Evolutionary conservation across 2,113 vertebrate genomes (phyloP).

Genomic region (Isurus oxyrinchus): DNA sequence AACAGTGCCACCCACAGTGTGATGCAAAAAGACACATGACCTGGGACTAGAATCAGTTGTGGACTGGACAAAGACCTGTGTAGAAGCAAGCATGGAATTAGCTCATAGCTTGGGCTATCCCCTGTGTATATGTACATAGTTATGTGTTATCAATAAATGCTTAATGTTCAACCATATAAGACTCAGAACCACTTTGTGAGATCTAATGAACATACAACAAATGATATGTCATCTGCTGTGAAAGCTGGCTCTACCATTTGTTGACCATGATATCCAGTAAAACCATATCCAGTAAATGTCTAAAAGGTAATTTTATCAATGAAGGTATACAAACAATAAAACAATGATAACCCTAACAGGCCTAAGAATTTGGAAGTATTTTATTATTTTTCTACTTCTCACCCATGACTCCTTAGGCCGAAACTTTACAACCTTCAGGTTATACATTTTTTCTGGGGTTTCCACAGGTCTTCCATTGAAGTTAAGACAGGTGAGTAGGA

Average conservation of each 20-base stretch:
- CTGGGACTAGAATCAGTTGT: too few species aligned
- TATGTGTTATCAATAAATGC: too few species aligned
- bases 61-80: too few species aligned
- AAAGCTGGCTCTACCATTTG: background rate
- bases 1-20: too few species aligned
- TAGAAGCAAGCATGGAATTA: too few species aligned
- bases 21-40: too few species aligned
- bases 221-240: background rate
- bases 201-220: too few species aligned
- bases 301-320: background rate
- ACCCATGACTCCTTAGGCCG: background rate
- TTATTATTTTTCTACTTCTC: background rate
- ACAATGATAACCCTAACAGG: background rate
- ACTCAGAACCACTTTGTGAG: too few species aligned
- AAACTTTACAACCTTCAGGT: background rate
- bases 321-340: background rate
- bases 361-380: background rate
- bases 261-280: background rate
- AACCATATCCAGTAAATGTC: background rate
- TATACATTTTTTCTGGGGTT: background rate
- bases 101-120: too few species aligned
- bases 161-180: too few species aligned
- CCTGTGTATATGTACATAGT: too few species aligned
- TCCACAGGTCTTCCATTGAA: background rate
- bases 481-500: background rate